These are phyloP conservation scores for Halcyon badia DNA, from an alignment of 2,797 vertebrate species.

Conservation along the genomic window DNA sequence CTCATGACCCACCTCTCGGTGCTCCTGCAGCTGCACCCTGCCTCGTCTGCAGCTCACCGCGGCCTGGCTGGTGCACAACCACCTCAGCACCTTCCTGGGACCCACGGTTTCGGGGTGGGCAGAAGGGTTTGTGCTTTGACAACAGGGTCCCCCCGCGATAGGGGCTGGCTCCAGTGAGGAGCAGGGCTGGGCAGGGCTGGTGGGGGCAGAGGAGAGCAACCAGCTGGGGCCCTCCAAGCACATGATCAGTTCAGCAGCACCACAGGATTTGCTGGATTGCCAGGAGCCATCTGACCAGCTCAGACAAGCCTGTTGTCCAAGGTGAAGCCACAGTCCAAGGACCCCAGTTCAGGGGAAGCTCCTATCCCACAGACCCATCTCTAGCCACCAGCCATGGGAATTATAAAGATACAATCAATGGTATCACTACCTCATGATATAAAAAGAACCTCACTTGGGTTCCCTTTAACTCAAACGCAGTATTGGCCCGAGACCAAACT, in stretches of 20 bases:
- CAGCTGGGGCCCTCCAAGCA: not conserved
- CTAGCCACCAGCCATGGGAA: not conserved
- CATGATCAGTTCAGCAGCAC: not conserved
- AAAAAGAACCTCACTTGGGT: not conserved
- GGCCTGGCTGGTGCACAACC: not conserved
- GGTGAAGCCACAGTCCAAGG: not conserved
- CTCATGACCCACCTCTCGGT: not conserved
- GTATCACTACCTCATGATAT: not conserved
- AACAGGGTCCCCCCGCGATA: rapidly evolving
- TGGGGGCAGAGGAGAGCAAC: not conserved
- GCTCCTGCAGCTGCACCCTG: not conserved
- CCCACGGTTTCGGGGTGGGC: rapidly evolving
- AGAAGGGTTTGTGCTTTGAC: not conserved
- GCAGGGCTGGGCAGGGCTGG: not conserved
- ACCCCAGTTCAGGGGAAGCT: not conserved
- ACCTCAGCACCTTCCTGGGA: rapidly evolving
- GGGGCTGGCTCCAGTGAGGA: not conserved
- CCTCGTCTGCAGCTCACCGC: not conserved
- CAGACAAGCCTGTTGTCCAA: not conserved
- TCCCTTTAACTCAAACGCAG: not conserved
- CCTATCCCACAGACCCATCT: rapidly evolving
- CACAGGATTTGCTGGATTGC: not conserved
- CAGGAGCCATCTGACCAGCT: too few relatives aligned
- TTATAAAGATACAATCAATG: not conserved
- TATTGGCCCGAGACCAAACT: not conserved